These are phyloP conservation scores for Bungarus multicinctus DNA, from an alignment of 2,113 vertebrate species.

Conservation along the genomic window DNA sequence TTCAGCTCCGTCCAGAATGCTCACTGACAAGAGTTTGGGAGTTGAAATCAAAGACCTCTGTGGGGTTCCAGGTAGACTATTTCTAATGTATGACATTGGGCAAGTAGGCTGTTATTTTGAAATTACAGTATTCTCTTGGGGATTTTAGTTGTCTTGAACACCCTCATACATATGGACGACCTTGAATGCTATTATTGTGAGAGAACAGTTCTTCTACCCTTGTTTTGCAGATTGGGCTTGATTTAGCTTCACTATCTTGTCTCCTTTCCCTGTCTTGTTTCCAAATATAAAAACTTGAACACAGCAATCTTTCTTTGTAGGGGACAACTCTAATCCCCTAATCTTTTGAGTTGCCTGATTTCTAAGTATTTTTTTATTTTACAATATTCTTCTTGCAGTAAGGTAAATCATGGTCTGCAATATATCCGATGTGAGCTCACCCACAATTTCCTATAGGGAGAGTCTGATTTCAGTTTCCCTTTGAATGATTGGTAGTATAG, in stretches of 20 bases:
- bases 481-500: not conserved
- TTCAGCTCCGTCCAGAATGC: not conserved
- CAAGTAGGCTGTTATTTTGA: not conserved
- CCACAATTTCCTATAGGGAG: not conserved
- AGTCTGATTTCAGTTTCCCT: not conserved
- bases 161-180: not conserved
- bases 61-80: not conserved
- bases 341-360: not conserved
- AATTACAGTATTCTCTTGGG: not conserved
- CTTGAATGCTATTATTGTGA: not conserved
- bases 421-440: not conserved
- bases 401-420: not conserved
- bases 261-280: not conserved
- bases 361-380: not conserved
- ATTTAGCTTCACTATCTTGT: not conserved
- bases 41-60: not conserved
- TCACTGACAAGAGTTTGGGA: not conserved
- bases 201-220: not conserved
- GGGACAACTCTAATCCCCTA: not conserved
- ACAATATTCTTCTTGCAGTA: not conserved
- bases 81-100: not conserved
- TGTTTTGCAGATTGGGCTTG: not conserved
- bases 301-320: not conserved
- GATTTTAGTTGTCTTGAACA: not conserved
- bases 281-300: not conserved